Evolutionary conservation across 2,113 vertebrate genomes (phyloP).

Genomic region (Chloropsis hardwickii): DNA sequence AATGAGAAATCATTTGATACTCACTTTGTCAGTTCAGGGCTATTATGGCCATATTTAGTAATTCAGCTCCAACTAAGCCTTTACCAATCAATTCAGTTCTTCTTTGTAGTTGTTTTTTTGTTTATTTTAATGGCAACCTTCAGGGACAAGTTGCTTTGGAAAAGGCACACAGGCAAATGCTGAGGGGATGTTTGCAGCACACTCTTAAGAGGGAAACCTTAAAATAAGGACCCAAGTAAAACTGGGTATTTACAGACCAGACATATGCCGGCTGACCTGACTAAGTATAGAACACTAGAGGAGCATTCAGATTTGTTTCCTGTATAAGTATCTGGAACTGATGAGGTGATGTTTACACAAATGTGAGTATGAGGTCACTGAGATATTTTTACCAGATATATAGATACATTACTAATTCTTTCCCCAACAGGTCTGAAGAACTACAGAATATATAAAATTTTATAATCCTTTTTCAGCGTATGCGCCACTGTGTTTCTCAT

Average conservation of each 20-base stretch:
- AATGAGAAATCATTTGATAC: slow-evolving; percentile 64
- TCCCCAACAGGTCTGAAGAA: slow-evolving; percentile 70
- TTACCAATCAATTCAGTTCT: slow-evolving; percentile 10
- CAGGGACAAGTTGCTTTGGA: background rate
- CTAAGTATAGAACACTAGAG: slow-evolving; percentile 81
- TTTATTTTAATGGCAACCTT: slow-evolving; percentile 35
- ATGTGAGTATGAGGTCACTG: slow-evolving; percentile 79
- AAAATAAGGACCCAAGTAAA: slow-evolving; percentile 76
- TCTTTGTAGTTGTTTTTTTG: slow-evolving; percentile 27
- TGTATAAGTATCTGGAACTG: slow-evolving; percentile 76
- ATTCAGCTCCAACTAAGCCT: slow-evolving; percentile 6
- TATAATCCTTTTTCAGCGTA: slow-evolving; percentile 22
- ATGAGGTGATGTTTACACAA: slow-evolving; percentile 82
- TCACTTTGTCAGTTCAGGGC: slow-evolving; percentile 26
- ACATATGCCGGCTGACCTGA: slow-evolving; percentile 74
- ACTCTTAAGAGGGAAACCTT: slow-evolving; percentile 66
- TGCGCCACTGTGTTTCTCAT: background rate
- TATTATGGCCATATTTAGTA: slow-evolving; percentile 61
- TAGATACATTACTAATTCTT: slow-evolving; percentile 78
- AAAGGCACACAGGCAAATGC: background rate
- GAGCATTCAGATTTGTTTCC: slow-evolving; percentile 79
- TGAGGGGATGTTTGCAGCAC: background rate
- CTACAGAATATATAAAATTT: slow-evolving; percentile 30
- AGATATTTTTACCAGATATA: slow-evolving; percentile 80
- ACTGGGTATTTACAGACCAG: slow-evolving; percentile 77